These are phyloP conservation scores for Psilopsiagon aymara DNA, from an alignment of 2,113 vertebrate species.

Conservation along the genomic window DNA sequence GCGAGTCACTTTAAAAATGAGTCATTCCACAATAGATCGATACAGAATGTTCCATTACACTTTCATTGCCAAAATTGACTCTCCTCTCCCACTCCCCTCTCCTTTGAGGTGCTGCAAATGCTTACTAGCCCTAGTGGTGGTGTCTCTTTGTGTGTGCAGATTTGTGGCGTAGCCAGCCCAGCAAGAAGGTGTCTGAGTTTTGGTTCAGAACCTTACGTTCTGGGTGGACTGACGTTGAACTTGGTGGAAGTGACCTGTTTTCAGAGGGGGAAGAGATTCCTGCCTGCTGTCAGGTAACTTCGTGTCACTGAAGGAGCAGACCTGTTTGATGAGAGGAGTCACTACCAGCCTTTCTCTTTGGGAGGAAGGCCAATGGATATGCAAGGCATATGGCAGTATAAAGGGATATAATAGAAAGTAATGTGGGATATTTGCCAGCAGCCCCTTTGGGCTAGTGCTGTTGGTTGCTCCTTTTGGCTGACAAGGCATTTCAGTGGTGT, in stretches of 20 bases:
- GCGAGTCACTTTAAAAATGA: slow-evolving; percentile 1
- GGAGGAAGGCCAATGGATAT: background rate
- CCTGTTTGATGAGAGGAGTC: background rate
- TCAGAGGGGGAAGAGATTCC: background rate
- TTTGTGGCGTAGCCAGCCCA: background rate
- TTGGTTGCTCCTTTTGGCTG: background rate
- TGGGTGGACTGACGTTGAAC: background rate
- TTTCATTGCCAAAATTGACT: background rate
- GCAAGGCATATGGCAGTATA: background rate
- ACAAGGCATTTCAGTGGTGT: background rate
- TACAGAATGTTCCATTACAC: slow-evolving; percentile 39
- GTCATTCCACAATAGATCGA: background rate
- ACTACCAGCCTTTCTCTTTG: background rate
- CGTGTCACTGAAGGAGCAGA: fast-evolving
- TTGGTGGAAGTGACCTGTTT: background rate
- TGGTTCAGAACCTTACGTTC: background rate
- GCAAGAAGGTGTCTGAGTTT: background rate
- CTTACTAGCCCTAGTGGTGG: background rate
- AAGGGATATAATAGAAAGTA: background rate
- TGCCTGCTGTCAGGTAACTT: background rate
- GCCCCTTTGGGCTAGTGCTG: background rate
- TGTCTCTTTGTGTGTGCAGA: background rate
- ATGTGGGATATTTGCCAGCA: background rate
- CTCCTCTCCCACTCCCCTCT: background rate
- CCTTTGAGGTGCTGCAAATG: background rate